phyloP scores from a whole-genome alignment of 2,797 vertebrate species.

The Premnoplex brunnescens region DNA sequence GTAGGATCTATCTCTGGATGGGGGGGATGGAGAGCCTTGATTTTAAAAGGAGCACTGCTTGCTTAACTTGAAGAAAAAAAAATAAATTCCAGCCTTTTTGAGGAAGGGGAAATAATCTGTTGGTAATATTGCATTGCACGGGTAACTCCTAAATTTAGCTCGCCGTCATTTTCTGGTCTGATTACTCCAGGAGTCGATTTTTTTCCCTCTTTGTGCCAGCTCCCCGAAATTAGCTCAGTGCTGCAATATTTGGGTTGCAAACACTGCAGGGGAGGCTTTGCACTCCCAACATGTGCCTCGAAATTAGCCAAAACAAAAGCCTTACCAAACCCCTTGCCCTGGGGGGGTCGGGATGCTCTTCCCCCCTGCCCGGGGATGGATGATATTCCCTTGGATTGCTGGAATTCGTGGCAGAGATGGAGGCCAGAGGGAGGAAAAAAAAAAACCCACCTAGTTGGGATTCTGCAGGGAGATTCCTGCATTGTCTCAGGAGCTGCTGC shows the following conservation, averaged over 20 bases:
- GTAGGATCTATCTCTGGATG: neutral
- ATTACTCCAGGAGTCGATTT: neutral
- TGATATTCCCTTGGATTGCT: neutral
- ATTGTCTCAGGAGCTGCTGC: slow-evolving; percentile 1
- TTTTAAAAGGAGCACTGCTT: neutral
- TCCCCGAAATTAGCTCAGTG: slow-evolving; percentile 38
- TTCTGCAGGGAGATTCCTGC: slow-evolving; percentile 47
- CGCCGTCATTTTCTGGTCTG: neutral
- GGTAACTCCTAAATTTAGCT: slow-evolving; percentile 41
- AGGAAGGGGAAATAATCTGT: neutral
- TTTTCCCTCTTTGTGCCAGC: neutral
- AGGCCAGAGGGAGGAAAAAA: neutral
- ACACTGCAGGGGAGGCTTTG: slow-evolving; percentile 48
- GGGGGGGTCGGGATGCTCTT: neutral
- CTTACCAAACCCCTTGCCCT: neutral
- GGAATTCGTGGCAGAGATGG: neutral
- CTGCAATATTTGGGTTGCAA: slow-evolving; percentile 66
- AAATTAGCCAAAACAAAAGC: neutral
- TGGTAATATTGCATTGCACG: neutral
- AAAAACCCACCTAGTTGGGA: neutral
- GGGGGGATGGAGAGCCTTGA: neutral
- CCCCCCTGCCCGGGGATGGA: neutral
- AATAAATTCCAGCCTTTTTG: neutral
- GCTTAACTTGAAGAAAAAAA: neutral
- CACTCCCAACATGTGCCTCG: neutral